Evolutionary conservation across 2,888 invertebrate species (phyloP), one percentile per base, ranked within the genome.

Genomic region (Lymantria monacha): DNA sequence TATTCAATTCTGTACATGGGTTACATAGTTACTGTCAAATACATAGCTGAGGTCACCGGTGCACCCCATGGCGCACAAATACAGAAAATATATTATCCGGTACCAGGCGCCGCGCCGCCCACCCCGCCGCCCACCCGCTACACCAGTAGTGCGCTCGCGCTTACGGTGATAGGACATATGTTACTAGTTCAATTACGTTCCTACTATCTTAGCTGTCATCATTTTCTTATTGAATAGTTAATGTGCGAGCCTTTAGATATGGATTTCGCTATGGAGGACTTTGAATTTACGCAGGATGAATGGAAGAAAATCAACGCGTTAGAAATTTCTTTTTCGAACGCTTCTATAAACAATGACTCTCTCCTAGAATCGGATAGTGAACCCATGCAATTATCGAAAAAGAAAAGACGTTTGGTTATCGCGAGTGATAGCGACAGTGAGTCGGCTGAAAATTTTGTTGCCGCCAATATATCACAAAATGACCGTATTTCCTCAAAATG

Each of bases 1-100:
- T 58, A 66, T 63, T 61, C 57, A 65, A 67, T 63, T 62, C 60
- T 61, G 63, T 56, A 59, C 57, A 58, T 61, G 61, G 61, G 60
- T 64, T 64, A 61, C 60, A 61, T 61, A 62, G 63, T 61, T 64
- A 63, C 53, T 64, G 64, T 62, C 59, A 67, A 67, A 63, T 61
- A 63, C 53, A 58, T 62, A 62, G 57, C 62, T 63, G 65, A 65
- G 65, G 63, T 63, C 63, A 65, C 65, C 66, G 63, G 64, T 66
- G 61, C 61, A 60, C 66, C 62, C 66, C 63, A 65, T n/a, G n/a
- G n/a, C n/a, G n/a, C n/a, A n/a, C n/a, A n/a, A n/a, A n/a, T n/a
- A n/a, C n/a, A n/a, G n/a, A n/a, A n/a, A n/a, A n/a, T n/a, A 62
- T 55, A 66, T 58, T 67, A 63, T 63, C 61, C 67, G 62, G 54